Base-by-base conservation (phyloP, 2,113 vertebrate species). In the Thermophis baileyi region DNA sequence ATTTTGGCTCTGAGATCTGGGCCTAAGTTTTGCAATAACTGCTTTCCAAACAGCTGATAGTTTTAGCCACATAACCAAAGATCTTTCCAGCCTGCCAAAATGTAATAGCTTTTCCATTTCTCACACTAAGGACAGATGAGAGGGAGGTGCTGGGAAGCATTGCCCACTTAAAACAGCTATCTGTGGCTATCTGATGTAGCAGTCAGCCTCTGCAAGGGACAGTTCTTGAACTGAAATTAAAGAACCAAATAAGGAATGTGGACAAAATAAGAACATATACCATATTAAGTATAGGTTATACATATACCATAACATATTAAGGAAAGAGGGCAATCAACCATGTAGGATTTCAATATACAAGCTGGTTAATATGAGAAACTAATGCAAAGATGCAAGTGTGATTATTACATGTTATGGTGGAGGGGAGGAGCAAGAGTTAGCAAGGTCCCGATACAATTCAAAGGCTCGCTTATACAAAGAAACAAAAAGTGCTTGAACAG, bases 81-180 rank as follows among this genome's bases (percentile, higher is more conserved):
- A 44, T 51, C 8, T 53, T 63, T 54, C 87, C 46, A 46, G 40
- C 16, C 57, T 88, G 87, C 91, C 91, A 92, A 92, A 89, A 54
- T 18, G 24, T 92, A 92, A 92, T 89, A 89, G 87, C 60, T 92
- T 89, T 89, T 89, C 60, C 91, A 92, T 92, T 87, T 88, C 57
- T 60, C 87, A 89, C n/a, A 89, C 35, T 53, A 87, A 92, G 46
- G 88, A 89, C 57, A 74, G 44, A 74, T n/a, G 53, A 89, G 44
- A 25, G 9, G 35, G 87, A 81, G 50, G 47, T 27, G 57, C n/a
- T 53, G 57, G 35, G 47, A 89, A 89, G 24, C 8, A 46, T 14
- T 46, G 60, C 25, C 60, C 53, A 22, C 30, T 53, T 91, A 57
- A 53, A 88, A 24, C 49, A 74, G 57, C 30, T 57, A 46, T 63